Conservation (phyloP, 2,888 invertebrate genomes). For the Tinea trinotella region DNA sequence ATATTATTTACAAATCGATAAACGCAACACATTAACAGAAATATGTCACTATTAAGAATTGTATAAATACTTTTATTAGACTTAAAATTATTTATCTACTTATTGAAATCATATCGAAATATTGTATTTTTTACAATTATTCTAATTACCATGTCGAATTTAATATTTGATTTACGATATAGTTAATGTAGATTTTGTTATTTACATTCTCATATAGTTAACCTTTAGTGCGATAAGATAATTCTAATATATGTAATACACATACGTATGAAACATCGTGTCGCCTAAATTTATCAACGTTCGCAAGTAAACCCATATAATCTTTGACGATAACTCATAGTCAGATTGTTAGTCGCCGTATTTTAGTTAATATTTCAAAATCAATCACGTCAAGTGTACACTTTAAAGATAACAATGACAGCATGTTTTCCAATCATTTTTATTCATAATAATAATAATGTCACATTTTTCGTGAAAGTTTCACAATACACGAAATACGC, state of each 20-base stretch:
- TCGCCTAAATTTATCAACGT: constrained; percentile 14
- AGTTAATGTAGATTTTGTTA: not conserved
- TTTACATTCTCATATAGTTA: constrained; percentile 17
- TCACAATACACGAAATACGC: constrained; percentile 10
- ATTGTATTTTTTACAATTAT: not conserved
- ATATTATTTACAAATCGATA: not conserved
- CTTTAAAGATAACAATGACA: constrained; percentile 18
- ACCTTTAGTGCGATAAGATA: constrained; percentile 13
- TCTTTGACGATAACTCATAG: constrained; percentile 17
- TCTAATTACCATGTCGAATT: not conserved
- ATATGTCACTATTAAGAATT: too few relatives aligned
- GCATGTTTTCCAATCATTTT: constrained; percentile 15
- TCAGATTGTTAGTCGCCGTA: constrained; percentile 17
- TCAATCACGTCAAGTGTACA: constrained; percentile 19
- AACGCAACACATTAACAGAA: too few relatives aligned
- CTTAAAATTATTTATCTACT: too few relatives aligned
- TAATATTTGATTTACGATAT: constrained; percentile 2
- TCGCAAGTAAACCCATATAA: constrained; percentile 12
- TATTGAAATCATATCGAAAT: too few relatives aligned
- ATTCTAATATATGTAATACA: constrained; percentile 2
- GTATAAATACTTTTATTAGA: too few relatives aligned
- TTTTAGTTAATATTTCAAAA: constrained; percentile 19
- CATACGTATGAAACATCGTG: constrained; percentile 1
- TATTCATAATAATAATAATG: constrained; percentile 13
- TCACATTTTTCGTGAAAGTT: constrained; percentile 15